Percentiles rank a stretch among this genome's conserved stretches.
Evolutionary conservation across 2,797 vertebrate species (phyloP).

Genomic region (Rhinella marina): DNA sequence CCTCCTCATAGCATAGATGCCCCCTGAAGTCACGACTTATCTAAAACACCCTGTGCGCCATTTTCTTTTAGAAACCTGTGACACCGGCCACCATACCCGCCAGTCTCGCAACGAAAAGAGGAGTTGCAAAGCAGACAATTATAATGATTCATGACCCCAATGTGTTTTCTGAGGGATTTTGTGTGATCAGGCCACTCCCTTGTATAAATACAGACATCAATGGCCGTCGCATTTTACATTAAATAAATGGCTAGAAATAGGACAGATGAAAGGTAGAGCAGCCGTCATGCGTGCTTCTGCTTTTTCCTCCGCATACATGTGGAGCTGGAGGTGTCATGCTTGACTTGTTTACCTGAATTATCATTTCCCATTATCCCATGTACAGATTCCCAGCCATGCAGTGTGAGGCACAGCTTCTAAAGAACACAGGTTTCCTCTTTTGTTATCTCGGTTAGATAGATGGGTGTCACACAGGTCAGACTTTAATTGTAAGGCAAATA

Average conservation of each 20-base stretch:
- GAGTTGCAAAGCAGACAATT: not conserved
- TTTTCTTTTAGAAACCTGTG: no score
- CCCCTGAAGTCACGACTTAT: no score
- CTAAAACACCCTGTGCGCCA: no score
- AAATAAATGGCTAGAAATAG: not conserved
- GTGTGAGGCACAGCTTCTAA: not conserved
- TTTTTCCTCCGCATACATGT: not conserved
- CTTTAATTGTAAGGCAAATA: not conserved
- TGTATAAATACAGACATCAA: conserved; percentile 14
- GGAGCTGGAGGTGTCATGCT: not conserved
- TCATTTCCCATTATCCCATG: not conserved
- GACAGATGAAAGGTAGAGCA: conserved; percentile 3
- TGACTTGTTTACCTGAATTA: not conserved
- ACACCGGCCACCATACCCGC: no score
- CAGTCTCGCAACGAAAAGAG: not conserved
- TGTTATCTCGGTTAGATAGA: not conserved
- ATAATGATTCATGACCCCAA: not conserved
- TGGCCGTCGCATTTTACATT: not conserved
- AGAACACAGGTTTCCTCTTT: not conserved
- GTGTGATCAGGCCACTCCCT: not conserved
- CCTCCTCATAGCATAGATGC: no score
- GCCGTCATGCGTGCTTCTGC: not conserved
- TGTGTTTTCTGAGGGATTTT: not conserved
- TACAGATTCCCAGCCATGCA: not conserved
- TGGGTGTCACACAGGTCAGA: not conserved